Conservation (phyloP, 2,888 invertebrate genomes). For the Brachyptera risi region DNA sequence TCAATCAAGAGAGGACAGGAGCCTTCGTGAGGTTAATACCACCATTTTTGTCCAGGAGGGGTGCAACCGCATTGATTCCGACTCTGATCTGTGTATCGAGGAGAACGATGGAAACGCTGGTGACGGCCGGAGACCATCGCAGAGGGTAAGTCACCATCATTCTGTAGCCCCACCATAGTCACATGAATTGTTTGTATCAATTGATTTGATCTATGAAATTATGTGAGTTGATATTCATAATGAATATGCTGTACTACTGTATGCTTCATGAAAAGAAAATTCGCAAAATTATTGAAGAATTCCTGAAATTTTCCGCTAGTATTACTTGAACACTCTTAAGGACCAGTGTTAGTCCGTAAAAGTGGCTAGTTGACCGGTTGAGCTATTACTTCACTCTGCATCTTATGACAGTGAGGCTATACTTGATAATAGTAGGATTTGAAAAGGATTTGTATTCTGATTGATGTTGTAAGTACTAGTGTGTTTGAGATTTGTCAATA, state of each 20-base stretch:
- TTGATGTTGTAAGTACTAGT: too few species aligned
- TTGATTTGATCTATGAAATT: neutral
- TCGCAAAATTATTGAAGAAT: neutral
- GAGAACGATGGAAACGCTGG: constrained; percentile 53
- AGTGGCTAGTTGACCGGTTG: too few species aligned
- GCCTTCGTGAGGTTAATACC: too few species aligned
- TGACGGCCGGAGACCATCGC: constrained; percentile 39
- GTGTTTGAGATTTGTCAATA: too few species aligned
- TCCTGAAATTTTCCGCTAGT: too few species aligned
- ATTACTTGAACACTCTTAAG: too few species aligned
- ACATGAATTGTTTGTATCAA: neutral
- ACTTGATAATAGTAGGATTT: too few species aligned
- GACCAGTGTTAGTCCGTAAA: too few species aligned
- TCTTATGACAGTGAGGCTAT: too few species aligned
- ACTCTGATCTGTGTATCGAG: constrained; percentile 86
- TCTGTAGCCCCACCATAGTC: neutral
- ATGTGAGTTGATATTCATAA: neutral
- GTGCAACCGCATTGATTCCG: constrained; percentile 65
- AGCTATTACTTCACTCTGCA: too few species aligned
- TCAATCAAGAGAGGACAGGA: too few species aligned
- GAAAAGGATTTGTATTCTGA: too few species aligned
- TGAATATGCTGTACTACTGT: neutral
- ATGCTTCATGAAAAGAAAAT: neutral
- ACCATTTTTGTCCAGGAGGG: constrained; percentile 27
- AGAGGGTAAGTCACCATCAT: neutral